Evolutionary conservation across 2,888 invertebrate genomes (phyloP).

Genomic region (Ormyrus thymus): DNA sequence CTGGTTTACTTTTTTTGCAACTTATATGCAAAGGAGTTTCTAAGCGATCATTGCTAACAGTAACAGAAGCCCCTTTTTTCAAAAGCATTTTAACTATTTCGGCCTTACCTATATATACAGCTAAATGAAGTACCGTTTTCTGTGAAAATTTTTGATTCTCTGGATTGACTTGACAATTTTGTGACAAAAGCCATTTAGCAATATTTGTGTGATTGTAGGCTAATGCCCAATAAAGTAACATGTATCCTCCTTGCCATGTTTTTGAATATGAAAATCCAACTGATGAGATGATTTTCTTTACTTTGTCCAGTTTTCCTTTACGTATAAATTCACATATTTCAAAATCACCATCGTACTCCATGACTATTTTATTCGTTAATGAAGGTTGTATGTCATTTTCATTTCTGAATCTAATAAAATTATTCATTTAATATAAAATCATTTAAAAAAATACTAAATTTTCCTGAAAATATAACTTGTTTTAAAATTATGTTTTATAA

Average conservation of each 20-base stretch:
- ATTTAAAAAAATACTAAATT: not conserved
- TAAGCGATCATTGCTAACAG: constrained; percentile 36
- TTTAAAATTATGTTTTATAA: no score
- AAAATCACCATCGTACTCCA: constrained; percentile 46
- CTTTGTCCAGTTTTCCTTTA: constrained; percentile 50
- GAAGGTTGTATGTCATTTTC: constrained; percentile 9
- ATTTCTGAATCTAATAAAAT: constrained; percentile 26
- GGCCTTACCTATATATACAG: constrained; percentile 39
- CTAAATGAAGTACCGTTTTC: constrained; percentile 46
- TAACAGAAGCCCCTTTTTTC: constrained; percentile 42
- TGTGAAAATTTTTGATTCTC: constrained; percentile 45
- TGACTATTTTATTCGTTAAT: constrained; percentile 33
- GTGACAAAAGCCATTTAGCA: constrained; percentile 50
- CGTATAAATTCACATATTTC: constrained; percentile 46
- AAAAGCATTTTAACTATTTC: constrained; percentile 49
- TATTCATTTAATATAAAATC: not conserved
- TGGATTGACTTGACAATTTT: constrained; percentile 51
- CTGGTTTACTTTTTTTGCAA: constrained; percentile 44
- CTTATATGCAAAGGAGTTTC: constrained; percentile 49
- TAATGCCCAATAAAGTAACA: constrained; percentile 42
- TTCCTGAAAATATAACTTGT: not conserved
- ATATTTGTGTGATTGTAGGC: constrained; percentile 39
- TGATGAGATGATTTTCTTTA: constrained; percentile 42
- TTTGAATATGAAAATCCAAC: constrained; percentile 46
- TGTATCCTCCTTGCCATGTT: constrained; percentile 48